Base-by-base conservation (phyloP, 92 coral and sea anemone genomes). In the Epizoanthus rinbou region DNA sequence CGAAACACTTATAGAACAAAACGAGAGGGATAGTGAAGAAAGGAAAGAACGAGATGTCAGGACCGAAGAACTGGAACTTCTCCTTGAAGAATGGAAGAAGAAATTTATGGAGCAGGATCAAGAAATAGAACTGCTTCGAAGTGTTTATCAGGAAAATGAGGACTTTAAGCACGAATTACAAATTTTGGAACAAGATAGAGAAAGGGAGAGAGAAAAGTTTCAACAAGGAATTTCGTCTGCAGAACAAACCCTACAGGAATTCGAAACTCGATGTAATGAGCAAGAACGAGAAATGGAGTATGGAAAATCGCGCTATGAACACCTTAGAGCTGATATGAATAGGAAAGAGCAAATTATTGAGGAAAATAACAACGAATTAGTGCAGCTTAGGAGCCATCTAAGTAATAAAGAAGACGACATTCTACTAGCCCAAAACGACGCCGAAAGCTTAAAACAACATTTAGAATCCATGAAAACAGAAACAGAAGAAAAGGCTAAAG, bases 321-420 rank as follows among this genome's bases (percentile, higher is more conserved):
- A 78, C 23, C 82, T 78, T 19, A 60, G 22, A 72, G 22, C 24
- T 21, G 87, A 83, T 1, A 64, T 93, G 47, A 52, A 72, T 24
- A 74, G 68, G 57, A 89, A 93, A 78, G 93, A 91, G 23, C 82
- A 85, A 21, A 70, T 76, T 13, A 91, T 93, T 35, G 90, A 87
- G 64, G 83, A 70, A 57, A 78, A 87, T 18, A 62, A 54, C 43
- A 81, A 81, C 14, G 89, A 89, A 66, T 81, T 81, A 75, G 31
- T 73, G 75, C 64, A 84, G 17, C 74, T 78, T 58, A 57, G 57
- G 41, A 33, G 56, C 25, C 31, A 81, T 16, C 45, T 65, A 66
- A 74, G 84, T 47, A 28, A 75, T 33, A 69, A 67, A 64, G 81
- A 76, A 56, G 64, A 79, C 22, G 45, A 86, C 53, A 41, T 64